A percentile compares a stretch with the other conserved stretches of the same genome.
These are phyloP conservation scores for Rhipidura dahli DNA, from an alignment of 2,113 vertebrate genomes.

Conservation along the genomic window DNA sequence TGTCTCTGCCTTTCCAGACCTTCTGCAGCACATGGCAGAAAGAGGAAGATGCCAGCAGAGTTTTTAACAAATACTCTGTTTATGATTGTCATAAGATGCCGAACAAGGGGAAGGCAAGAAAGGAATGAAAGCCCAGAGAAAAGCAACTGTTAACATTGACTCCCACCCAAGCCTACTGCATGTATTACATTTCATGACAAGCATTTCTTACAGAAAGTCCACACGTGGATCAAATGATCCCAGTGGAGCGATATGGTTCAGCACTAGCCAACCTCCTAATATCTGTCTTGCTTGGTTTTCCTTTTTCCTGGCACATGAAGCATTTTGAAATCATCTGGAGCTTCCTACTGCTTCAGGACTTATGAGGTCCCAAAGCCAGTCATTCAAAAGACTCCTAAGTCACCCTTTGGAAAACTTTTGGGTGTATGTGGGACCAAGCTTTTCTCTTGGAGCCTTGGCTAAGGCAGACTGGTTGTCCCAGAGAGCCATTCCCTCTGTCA, in stretches of 20 bases:
- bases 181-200: not conserved
- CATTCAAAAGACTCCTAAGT: not conserved
- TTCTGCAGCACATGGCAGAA: not conserved
- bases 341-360: not conserved
- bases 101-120: not conserved
- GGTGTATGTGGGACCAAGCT: accelerated
- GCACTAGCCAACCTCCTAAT: not conserved
- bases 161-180: not conserved
- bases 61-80: not conserved
- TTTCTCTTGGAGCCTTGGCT: not conserved
- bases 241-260: not conserved
- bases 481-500: not conserved
- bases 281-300: not conserved
- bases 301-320: not conserved
- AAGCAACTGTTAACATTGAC: not conserved
- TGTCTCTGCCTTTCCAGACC: not conserved
- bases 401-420: not conserved
- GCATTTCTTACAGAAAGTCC: not conserved
- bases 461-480: not conserved
- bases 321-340: constrained; percentile 5
- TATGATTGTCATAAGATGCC: not conserved
- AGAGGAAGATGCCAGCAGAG: not conserved
- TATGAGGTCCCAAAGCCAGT: not conserved
- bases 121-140: not conserved
- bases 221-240: not conserved